Percentiles rank a stretch among this genome's conserved stretches.
phyloP scores from a whole-genome alignment of 2,888 invertebrate genomes.

The Nemoura dubitans region DNA sequence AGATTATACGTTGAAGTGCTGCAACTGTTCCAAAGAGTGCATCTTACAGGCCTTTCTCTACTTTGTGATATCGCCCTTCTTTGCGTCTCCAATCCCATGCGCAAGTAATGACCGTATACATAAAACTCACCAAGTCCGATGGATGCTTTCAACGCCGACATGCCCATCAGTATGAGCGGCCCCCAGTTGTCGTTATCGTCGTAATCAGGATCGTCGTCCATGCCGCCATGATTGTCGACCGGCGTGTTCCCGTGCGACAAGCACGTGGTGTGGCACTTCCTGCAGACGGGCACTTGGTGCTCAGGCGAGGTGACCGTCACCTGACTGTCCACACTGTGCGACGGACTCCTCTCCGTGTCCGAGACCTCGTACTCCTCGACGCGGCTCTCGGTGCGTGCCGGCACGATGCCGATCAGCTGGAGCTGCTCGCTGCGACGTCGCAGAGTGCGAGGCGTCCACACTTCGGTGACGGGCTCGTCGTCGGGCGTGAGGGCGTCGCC shows the following conservation, averaged over 20 bases:
- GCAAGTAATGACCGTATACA: too few species aligned
- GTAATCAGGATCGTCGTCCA: conserved; percentile 64
- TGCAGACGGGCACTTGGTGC: conserved; percentile 74
- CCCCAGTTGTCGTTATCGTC: conserved; percentile 69
- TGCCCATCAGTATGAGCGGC: conserved; percentile 74
- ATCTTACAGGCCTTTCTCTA: too few species aligned
- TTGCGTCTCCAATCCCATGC: too few species aligned
- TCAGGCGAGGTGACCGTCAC: conserved; percentile 81
- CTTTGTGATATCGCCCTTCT: too few species aligned
- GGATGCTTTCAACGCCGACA: conserved; percentile 70
- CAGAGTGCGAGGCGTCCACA: conserved; percentile 77
- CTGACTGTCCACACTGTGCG: conserved; percentile 73
- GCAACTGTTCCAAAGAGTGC: too few species aligned
- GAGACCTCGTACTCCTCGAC: conserved; percentile 52
- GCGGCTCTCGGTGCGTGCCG: conserved; percentile 56
- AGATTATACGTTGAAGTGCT: too few species aligned
- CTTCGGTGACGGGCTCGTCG: conserved; percentile 49
- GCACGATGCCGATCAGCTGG: conserved; percentile 56
- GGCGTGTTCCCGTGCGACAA: conserved; percentile 59
- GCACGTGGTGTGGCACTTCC: conserved; percentile 82
- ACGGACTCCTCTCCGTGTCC: conserved; percentile 68
- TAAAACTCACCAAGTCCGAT: conserved; percentile 61
- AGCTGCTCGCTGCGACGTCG: conserved; percentile 76
- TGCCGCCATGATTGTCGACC: conserved; percentile 62
- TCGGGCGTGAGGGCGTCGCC: conserved; percentile 46